A percentile compares a stretch with the other conserved stretches of the same genome.
Conservation (phyloP, 2,888 invertebrate species). For the Hirtodrosophila cameraria region DNA sequence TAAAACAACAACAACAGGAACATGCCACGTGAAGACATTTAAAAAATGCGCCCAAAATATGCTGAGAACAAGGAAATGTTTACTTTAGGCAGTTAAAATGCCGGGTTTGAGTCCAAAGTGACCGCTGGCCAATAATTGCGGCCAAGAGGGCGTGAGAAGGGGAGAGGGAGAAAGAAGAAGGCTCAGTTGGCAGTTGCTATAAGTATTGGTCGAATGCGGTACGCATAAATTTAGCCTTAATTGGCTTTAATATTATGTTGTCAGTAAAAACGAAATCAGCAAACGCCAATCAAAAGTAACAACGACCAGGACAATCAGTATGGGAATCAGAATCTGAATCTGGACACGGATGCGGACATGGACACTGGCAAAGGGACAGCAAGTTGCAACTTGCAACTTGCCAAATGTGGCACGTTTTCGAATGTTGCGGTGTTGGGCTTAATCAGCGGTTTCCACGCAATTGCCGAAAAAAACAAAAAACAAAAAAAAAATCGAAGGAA, state of each 20-base stretch:
- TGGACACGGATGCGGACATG: conserved; percentile 32
- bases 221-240: conserved; percentile 80
- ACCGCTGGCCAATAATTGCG: conserved; percentile 59
- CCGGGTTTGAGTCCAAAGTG: conserved; percentile 46
- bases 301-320: conserved; percentile 45
- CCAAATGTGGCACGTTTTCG: conserved; percentile 76
- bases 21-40: conserved; percentile 49
- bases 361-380: conserved; percentile 14
- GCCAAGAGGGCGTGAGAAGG: too few species aligned
- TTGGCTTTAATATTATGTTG: conserved; percentile 80
- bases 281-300: conserved; percentile 72
- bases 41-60: conserved; percentile 67
- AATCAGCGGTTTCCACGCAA: conserved; percentile 73
- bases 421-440: conserved; percentile 72
- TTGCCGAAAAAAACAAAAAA: conserved; percentile 58
- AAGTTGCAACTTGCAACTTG: conserved; percentile 62
- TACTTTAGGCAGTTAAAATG: conserved; percentile 72
- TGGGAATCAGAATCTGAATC: conserved; percentile 61
- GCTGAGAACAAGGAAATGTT: conserved; percentile 74
- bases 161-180: too few species aligned
- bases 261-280: conserved; percentile 64
- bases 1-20: conserved; percentile 24
- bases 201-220: conserved; percentile 63
- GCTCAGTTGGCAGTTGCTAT: conserved; percentile 34
- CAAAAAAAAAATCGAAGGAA: background rate